These are phyloP conservation scores for Conops quadrifasciatus DNA, from an alignment of 2,888 invertebrate genomes.

Conservation along the genomic window DNA sequence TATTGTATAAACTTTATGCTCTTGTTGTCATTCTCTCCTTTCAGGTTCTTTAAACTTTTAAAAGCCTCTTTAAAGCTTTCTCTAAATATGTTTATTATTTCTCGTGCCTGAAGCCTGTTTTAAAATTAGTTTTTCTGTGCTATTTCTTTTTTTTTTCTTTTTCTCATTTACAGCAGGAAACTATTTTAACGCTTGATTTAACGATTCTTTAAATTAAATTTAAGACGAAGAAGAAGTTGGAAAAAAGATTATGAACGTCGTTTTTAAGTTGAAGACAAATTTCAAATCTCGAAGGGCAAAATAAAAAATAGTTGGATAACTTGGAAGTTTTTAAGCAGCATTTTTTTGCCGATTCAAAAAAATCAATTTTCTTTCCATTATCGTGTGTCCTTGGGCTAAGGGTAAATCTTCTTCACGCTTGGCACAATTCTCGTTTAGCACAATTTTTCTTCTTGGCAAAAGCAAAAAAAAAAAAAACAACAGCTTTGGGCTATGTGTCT, in stretches of 20 bases:
- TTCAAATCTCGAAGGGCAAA: no score
- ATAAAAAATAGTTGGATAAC: not conserved
- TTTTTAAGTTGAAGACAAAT: no score
- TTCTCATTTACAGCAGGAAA: conserved; percentile 30
- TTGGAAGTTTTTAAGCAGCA: not conserved
- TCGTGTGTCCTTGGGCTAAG: conserved; percentile 20
- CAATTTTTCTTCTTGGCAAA: conserved; percentile 14
- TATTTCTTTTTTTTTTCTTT: not conserved
- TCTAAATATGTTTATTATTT: no score
- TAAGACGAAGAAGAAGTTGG: not conserved
- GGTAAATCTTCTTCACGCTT: conserved; percentile 5
- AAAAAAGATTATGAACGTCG: no score
- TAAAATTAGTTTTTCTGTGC: not conserved
- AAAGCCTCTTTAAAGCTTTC: no score
- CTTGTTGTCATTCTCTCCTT: no score
- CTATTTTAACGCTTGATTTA: conserved; percentile 32
- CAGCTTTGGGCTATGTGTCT: conserved; percentile 11
- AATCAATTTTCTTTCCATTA: conserved; percentile 29
- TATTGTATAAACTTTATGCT: no score
- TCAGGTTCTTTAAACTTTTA: no score
- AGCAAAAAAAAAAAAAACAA: not conserved
- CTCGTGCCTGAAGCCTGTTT: no score
- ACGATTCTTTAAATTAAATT: conserved; percentile 21
- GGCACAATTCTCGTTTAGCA: conserved; percentile 15
- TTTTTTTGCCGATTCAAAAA: not conserved